Evolutionary conservation across 2,113 vertebrate genomes (phyloP), one percentile per base, ranked within the genome.

Genomic region (Hippocampus zosterae): DNA sequence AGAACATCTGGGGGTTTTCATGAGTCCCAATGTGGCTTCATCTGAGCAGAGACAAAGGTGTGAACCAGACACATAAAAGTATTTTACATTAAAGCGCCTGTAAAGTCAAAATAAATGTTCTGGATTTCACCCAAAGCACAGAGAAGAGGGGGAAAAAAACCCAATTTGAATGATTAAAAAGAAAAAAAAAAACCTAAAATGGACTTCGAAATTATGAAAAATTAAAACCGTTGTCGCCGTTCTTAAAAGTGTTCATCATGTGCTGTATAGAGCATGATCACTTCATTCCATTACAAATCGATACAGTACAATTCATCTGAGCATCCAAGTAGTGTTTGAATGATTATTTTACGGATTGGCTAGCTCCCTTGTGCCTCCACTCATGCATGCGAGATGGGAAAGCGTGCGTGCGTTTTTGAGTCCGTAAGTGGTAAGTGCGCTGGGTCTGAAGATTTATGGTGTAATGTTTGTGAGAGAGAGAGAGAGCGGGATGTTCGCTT

Each of bases 1-100:
- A 1, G 97, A 98, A 79, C 97, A 98, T 60, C 97, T 95, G 8
- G 96, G 97, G 0, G 95, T 97, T 85, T 93, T 95, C 97, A 99
- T 99, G 42, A 97, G 88, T 1, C 92, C 89, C 78, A 98, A 74
- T 0, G 97, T 99, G 76, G 94, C 94, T 81, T 93, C 91, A 1
- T 99, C 97, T 99, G 59, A 6, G 67, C 57, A 29, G 15, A 69
- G 59, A 21, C 71, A 5, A 53, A 33, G 8, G 19, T 40, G 33
- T 12, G 18, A 40, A 19, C 18, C 59, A 61, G 37, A 60, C 19
- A 33, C 57, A 56, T 56, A 12, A 56, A 56, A 25, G 10, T 25
- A 56, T 23, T 25, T 10, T 12, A 25, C 25, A 56, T 23, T 23
- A 0, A 13, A 56, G 23, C 3, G 9, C n/a, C n/a, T 12, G n/a